Conservation (phyloP, 2,797 vertebrate genomes). For the Denticeps clupeoides region DNA sequence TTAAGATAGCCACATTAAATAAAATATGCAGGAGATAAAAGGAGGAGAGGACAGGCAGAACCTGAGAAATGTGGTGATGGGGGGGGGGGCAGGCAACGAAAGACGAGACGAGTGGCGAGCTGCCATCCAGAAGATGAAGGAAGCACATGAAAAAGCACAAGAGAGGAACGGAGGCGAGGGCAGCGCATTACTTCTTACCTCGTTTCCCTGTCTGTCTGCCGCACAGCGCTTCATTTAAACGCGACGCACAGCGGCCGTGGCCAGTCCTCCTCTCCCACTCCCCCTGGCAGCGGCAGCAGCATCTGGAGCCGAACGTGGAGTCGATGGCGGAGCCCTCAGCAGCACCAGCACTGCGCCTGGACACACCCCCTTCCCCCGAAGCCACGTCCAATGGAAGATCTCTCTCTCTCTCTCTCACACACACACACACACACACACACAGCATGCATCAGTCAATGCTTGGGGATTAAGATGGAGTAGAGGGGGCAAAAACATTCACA, state of each 20-base stretch:
- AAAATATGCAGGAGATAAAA: too few relatives aligned
- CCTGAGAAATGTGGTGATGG: too few relatives aligned
- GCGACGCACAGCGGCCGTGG: slow-evolving; percentile 20
- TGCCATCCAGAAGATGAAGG: neutral
- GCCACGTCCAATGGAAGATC: slow-evolving; percentile 36
- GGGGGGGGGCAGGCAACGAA: too few relatives aligned
- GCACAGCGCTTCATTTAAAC: slow-evolving; percentile 25
- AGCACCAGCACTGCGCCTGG: slow-evolving; percentile 47
- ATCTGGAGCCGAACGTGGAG: slow-evolving; percentile 30
- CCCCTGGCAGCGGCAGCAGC: slow-evolving; percentile 21
- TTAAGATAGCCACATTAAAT: too few relatives aligned
- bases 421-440: slow-evolving; percentile 18
- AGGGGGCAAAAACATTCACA: neutral
- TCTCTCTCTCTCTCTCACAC: slow-evolving; percentile 14
- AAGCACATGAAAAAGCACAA: neutral
- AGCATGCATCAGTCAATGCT: slow-evolving; percentile 3
- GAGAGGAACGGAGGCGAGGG: neutral
- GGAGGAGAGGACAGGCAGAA: too few relatives aligned
- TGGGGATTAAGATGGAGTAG: slow-evolving; percentile 5
- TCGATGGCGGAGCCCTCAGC: slow-evolving; percentile 38
- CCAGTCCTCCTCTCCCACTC: slow-evolving; percentile 10
- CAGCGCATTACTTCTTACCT: slow-evolving; percentile 28
- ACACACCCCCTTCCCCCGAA: slow-evolving; percentile 56
- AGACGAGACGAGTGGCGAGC: neutral
- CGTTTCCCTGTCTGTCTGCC: slow-evolving; percentile 27